Evolutionary conservation across 2,888 invertebrate species (phyloP).

Genomic region (Yponomeuta cagnagella): DNA sequence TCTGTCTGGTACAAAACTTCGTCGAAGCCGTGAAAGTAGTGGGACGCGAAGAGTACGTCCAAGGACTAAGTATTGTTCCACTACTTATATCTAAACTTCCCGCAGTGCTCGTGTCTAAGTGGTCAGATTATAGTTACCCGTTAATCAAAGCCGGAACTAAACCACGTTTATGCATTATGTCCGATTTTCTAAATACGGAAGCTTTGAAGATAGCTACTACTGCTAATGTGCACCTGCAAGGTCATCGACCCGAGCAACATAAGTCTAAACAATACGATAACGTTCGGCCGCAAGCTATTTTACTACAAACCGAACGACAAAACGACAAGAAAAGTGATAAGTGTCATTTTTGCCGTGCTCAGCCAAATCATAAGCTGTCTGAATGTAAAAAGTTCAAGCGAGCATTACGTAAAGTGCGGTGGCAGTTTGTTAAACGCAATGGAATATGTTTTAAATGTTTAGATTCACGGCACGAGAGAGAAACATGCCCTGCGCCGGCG

Average conservation of each 20-base stretch:
- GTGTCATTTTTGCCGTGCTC: conserved; percentile 19
- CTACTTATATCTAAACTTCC: conserved; percentile 14
- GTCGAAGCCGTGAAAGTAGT: conserved; percentile 15
- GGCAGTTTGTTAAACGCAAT: conserved; percentile 20
- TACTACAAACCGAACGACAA: no score
- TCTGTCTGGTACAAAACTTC: conserved; percentile 14
- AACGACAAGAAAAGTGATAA: not conserved
- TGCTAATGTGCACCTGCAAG: not conserved
- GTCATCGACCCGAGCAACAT: no score
- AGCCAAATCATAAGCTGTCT: conserved; percentile 18
- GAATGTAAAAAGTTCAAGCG: conserved; percentile 23
- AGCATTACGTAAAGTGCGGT: conserved; percentile 23
- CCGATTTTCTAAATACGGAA: not conserved
- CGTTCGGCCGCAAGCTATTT: no score
- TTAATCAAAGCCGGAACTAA: not conserved
- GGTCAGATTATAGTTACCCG: conserved; percentile 10
- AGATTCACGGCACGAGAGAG: conserved; percentile 20
- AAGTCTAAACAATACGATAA: no score
- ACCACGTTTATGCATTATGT: not conserved
- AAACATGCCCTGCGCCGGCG: conserved; percentile 20
- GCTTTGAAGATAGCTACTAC: not conserved
- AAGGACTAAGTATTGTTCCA: conserved; percentile 6
- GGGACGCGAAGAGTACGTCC: conserved; percentile 11
- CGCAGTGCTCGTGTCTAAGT: conserved; percentile 15
- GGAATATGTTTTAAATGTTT: conserved; percentile 24